Conservation (phyloP, 1,140 invertebrate genomes). For the Drosophila novamexicana region DNA sequence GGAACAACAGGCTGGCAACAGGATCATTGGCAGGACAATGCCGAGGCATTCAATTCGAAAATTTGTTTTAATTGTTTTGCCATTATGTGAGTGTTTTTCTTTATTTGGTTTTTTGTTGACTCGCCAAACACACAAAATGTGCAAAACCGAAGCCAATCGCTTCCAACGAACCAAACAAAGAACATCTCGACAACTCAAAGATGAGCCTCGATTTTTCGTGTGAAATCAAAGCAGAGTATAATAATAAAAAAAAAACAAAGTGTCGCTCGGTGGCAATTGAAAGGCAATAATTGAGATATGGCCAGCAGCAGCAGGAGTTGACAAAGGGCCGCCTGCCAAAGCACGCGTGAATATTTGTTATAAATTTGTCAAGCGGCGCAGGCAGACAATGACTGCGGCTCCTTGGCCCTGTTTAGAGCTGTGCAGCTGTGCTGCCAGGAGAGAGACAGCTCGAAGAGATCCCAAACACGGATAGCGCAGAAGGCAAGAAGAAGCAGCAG, state of each 20-base stretch:
- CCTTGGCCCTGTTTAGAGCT: not conserved
- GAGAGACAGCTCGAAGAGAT: constrained; percentile 35
- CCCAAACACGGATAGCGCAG: constrained; percentile 55
- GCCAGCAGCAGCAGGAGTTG: constrained; percentile 14
- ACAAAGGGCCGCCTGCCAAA: constrained; percentile 74
- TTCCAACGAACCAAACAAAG: constrained; percentile 67
- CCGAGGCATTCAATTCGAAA: constrained; percentile 61
- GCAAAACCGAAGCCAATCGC: constrained; percentile 54
- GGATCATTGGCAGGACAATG: constrained; percentile 43
- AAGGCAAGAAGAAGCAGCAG: constrained; percentile 3
- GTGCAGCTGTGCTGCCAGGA: constrained; percentile 31
- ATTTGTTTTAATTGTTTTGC: constrained; percentile 77
- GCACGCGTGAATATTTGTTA: constrained; percentile 82
- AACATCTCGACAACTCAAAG: not conserved
- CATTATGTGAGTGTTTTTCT: constrained; percentile 56
- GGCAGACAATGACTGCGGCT: constrained; percentile 15
- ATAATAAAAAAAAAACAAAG: not conserved
- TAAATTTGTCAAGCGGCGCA: constrained; percentile 71
- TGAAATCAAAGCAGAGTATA: constrained; percentile 59
- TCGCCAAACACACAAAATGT: constrained; percentile 61
- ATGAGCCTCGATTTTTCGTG: constrained; percentile 47
- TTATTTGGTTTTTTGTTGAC: constrained; percentile 55
- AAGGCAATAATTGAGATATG: constrained; percentile 71
- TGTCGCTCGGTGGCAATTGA: constrained; percentile 69
- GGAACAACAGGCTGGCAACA: constrained; percentile 15